Base-by-base conservation (phyloP, 2,888 invertebrate genomes). In the Adelognathus sp. region DNA sequence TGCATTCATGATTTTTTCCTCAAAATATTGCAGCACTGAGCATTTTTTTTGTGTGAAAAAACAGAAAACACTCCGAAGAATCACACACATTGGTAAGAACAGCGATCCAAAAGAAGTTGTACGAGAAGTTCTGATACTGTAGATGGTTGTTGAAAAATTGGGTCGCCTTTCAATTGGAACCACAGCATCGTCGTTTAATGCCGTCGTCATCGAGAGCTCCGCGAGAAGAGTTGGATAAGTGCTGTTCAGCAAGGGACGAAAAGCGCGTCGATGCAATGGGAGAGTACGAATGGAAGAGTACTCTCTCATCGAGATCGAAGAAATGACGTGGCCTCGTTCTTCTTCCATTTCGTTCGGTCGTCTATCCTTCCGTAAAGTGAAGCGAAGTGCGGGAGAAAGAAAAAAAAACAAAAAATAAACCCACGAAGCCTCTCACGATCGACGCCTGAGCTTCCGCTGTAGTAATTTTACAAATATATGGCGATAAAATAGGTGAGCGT, bases 381-480 rank as follows among this genome's bases (percentile, higher is more conserved):
- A 61, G 58, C 11, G 52, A 52, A 14, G 64, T 36, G n/a, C n/a
- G n/a, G n/a, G n/a, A n/a, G n/a, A n/a, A n/a, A 33, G 64, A 29
- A 27, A 16, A 46, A 39, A 6, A 67, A 24, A 1, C 29, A 52
- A 56, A 69, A 52, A 54, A 75, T 56, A 61, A 29, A 44, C 71
- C 46, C 41, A 6, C 5, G n/a, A 6, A 41, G 41, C 41, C 6
- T 16, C 16, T 39, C 9, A n/a, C 3, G 39, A 11, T 39, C n/a
- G n/a, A n/a, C 67, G 16, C 0, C 11, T 18, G 41, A 24, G n/a
- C 9, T 18, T 9, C 7, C 9, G 46, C 54, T 9, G n/a, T 36
- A 36, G 9, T 36, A 36, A 46, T 46, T 46, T 9, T 46, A 16
- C 14, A 7, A 18, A 16, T 16, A 18, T 46, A 14, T 36, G 29